Conservation (phyloP, 2,797 vertebrate species). For the Buceros bicornis region DNA sequence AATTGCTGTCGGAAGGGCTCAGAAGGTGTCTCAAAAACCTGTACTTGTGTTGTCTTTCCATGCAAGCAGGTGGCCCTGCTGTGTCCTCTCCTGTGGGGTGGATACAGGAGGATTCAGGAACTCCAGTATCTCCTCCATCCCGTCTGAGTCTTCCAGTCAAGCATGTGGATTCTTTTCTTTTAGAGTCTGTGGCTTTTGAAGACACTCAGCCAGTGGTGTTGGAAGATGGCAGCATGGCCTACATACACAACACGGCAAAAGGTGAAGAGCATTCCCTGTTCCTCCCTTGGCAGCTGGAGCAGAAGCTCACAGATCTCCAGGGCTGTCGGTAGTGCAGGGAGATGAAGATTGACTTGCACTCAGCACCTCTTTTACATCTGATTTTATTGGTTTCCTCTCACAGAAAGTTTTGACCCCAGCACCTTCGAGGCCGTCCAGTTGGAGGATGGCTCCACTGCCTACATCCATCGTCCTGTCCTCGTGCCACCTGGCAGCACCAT, state of each 20-base stretch:
- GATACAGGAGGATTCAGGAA: not conserved
- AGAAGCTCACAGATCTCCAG: not conserved
- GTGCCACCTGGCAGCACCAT: slow-evolving; percentile 72
- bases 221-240: slow-evolving; percentile 84
- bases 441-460: slow-evolving; percentile 86
- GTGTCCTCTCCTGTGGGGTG: not conserved
- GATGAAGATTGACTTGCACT: not conserved
- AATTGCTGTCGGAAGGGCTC: not conserved
- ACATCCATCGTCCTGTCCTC: slow-evolving; percentile 78
- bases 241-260: slow-evolving; percentile 82
- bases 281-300: not conserved
- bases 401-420: slow-evolving; percentile 81
- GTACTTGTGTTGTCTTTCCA: not conserved
- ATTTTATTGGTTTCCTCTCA: not conserved
- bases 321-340: not conserved
- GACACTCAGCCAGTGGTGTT: slow-evolving; percentile 83
- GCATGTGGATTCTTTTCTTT: not conserved
- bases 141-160: not conserved
- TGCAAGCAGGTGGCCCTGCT: not conserved
- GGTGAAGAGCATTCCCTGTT: slow-evolving; percentile 58
- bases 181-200: slow-evolving; percentile 83
- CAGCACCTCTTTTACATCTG: not conserved
- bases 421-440: slow-evolving; percentile 82
- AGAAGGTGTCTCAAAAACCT: not conserved
- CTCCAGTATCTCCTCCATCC: not conserved